Conservation (phyloP, 2,888 invertebrate species). For the Drosophila heteroneura region DNA sequence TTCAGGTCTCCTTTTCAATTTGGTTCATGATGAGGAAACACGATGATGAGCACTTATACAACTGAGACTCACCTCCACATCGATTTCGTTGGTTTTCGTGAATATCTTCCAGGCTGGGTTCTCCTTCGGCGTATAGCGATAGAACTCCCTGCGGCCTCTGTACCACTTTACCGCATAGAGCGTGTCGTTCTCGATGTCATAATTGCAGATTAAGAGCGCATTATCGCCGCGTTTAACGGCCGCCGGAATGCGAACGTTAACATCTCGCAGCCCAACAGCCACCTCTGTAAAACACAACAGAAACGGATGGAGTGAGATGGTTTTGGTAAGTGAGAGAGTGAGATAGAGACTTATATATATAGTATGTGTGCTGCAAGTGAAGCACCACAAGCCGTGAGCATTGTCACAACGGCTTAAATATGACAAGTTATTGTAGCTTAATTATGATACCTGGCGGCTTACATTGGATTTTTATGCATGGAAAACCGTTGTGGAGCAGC, state of each 20-base stretch:
- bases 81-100: slow-evolving; percentile 88
- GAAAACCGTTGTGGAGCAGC: slow-evolving; percentile 8
- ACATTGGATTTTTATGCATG: slow-evolving; percentile 59
- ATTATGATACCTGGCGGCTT: slow-evolving; percentile 73
- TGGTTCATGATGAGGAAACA: slow-evolving; percentile 40
- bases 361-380: slow-evolving; percentile 25
- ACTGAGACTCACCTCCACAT: slow-evolving; percentile 90
- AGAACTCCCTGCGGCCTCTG: slow-evolving; percentile 93
- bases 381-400: slow-evolving; percentile 31
- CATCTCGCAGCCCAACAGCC: slow-evolving; percentile 87
- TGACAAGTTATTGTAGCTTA: slow-evolving; percentile 80
- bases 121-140: slow-evolving; percentile 92
- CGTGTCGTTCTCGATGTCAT: slow-evolving; percentile 92
- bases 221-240: slow-evolving; percentile 89
- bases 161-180: slow-evolving; percentile 97
- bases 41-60: slow-evolving; percentile 25
- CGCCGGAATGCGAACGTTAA: slow-evolving; percentile 89
- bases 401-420: slow-evolving; percentile 66
- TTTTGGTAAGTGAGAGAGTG: neutral
- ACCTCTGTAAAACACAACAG: slow-evolving; percentile 70
- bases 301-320: slow-evolving; percentile 12
- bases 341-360: neutral
- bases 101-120: slow-evolving; percentile 90
- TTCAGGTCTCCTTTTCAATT: slow-evolving; percentile 35
- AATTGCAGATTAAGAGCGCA: slow-evolving; percentile 90